phyloP scores from a whole-genome alignment of 92 coral and sea anemone genomes.

The Actinernus sp. region DNA sequence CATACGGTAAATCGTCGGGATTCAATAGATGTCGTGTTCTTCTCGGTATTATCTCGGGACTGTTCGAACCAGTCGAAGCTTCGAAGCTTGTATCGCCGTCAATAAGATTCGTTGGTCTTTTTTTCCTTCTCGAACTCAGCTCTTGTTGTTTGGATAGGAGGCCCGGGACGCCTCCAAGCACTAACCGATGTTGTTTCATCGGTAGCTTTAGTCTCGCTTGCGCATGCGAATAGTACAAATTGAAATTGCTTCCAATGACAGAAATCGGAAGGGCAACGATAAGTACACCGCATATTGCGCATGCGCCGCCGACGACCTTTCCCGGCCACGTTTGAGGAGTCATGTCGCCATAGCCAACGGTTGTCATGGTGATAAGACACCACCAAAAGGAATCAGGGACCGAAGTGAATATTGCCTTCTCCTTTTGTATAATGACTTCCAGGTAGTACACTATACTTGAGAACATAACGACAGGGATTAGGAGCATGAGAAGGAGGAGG shows the following conservation, averaged over 20 bases:
- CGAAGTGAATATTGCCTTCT: slow-evolving; percentile 54
- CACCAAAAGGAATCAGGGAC: slow-evolving; percentile 98
- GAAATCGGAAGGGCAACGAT: slow-evolving; percentile 94
- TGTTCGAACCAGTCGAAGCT: slow-evolving; percentile 18
- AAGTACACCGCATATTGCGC: slow-evolving; percentile 94
- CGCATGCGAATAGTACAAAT: slow-evolving; percentile 92
- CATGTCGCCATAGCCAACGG: slow-evolving; percentile 97
- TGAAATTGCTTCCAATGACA: slow-evolving; percentile 94
- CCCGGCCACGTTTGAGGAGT: slow-evolving; percentile 90
- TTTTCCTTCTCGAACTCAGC: slow-evolving; percentile 82
- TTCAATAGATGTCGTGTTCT: slow-evolving; percentile 2
- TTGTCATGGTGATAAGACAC: slow-evolving; percentile 98
- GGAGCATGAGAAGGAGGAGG: slow-evolving; percentile 78
- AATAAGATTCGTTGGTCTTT: slow-evolving; percentile 38
- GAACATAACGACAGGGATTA: slow-evolving; percentile 91
- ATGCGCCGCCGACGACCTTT: slow-evolving; percentile 91
- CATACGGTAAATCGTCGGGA: slow-evolving; percentile 6
- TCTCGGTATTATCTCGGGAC: slow-evolving; percentile 26
- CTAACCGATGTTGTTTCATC: slow-evolving; percentile 79
- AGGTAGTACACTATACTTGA: slow-evolving; percentile 94
- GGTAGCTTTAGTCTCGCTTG: slow-evolving; percentile 98
- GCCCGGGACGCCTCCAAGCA: slow-evolving; percentile 91
- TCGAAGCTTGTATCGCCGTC: slow-evolving; percentile 37
- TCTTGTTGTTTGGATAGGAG: slow-evolving; percentile 82
- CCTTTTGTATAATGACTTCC: slow-evolving; percentile 59